These are phyloP conservation scores for Campoletis sonorensis DNA, from an alignment of 1,140 invertebrate species.

Conservation along the genomic window DNA sequence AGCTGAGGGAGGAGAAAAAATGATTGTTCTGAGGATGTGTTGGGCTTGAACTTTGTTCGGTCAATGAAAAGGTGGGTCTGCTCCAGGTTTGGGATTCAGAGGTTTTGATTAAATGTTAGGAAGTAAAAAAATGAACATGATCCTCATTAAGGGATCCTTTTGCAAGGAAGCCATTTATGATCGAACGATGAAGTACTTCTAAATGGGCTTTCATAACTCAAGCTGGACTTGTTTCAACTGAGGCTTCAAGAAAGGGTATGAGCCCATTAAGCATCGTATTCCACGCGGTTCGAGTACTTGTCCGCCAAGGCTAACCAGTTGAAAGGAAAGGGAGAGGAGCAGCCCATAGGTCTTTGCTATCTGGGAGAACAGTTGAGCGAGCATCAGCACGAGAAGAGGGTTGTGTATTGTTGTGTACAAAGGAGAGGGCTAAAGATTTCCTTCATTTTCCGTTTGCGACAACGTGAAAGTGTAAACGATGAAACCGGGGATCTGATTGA, in stretches of 20 bases:
- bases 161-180: not conserved
- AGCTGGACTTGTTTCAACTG: constrained; percentile 12
- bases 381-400: not conserved
- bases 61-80: no score
- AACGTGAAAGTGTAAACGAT: not conserved
- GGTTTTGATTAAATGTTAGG: no score
- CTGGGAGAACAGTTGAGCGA: constrained; percentile 1
- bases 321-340: not conserved
- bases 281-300: constrained; percentile 49
- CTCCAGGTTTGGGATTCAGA: no score
- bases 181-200: no score
- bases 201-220: no score
- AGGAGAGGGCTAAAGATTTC: not conserved
- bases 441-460: constrained; percentile 4
- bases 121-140: no score
- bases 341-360: not conserved
- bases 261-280: constrained; percentile 62
- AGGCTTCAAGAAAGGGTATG: constrained; percentile 57
- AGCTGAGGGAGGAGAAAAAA: not conserved
- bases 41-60: no score
- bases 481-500: not conserved
- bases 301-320: not conserved
- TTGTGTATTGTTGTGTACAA: constrained; percentile 15
- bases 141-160: not conserved
- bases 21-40: no score